Percentiles rank a stretch among this genome's conserved stretches.
These are phyloP conservation scores for Abscondita cerata DNA, from an alignment of 2,888 invertebrate species.

Conservation along the genomic window DNA sequence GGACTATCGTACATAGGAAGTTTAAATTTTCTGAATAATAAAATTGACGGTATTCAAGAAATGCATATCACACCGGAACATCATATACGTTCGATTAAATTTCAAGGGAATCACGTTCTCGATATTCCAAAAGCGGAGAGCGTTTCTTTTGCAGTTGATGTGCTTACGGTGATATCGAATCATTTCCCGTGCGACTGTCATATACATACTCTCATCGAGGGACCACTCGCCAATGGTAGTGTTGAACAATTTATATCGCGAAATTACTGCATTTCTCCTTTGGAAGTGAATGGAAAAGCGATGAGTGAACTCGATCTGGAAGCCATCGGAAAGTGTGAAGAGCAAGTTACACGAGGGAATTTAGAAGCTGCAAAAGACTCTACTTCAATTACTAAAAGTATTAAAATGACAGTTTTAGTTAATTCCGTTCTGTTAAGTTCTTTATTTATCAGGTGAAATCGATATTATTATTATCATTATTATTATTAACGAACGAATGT, in stretches of 20 bases:
- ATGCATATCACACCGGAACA: constrained; percentile 75
- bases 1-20: constrained; percentile 75
- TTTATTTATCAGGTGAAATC: constrained; percentile 46
- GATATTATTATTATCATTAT: too few relatives aligned
- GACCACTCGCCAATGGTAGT: constrained; percentile 75
- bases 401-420: constrained; percentile 36
- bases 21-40: constrained; percentile 82
- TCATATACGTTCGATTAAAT: constrained; percentile 72
- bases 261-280: constrained; percentile 86
- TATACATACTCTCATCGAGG: constrained; percentile 76
- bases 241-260: constrained; percentile 72
- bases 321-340: constrained; percentile 71
- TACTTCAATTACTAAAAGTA: constrained; percentile 35
- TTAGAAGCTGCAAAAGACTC: constrained; percentile 62
- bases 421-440: constrained; percentile 37
- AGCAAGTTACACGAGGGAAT: constrained; percentile 71
- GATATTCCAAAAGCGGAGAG: constrained; percentile 74
- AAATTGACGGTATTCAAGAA: constrained; percentile 82
- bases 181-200: constrained; percentile 90
- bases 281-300: constrained; percentile 80
- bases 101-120: constrained; percentile 84
- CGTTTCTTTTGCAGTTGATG: constrained; percentile 74
- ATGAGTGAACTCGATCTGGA: constrained; percentile 73
- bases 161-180: constrained; percentile 76
- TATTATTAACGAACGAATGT: background rate